Base-by-base conservation (phyloP, 1,140 invertebrate genomes). In the Glossosoma conforme region DNA sequence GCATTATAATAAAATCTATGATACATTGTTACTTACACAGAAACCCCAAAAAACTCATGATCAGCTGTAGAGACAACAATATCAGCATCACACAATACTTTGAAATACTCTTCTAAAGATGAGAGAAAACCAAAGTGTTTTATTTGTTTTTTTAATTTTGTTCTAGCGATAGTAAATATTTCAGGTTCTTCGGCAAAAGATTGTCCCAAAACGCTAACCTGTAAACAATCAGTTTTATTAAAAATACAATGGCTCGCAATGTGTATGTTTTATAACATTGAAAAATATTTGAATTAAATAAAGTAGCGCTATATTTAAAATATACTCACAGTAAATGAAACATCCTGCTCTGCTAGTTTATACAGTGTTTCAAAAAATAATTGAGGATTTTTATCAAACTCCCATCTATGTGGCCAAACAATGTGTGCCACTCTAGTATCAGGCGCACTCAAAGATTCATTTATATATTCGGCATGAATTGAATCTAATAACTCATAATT, bases 361-460 rank as follows among this genome's bases (percentile, higher is more conserved):
- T 71, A 67, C 1, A 87, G 58, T 2, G 77, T 74, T 5, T 76
- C 60, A 42, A 86, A 82, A 61, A 89, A 80, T 15, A 74, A 60
- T 21, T 82, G 75, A 8, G 86, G 86, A 65, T 82, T 78, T 67
- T 89, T 89, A 63, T 89, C 86, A 67, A 87, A 85, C 66, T 89
- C 86, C 86, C 86, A 89, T 61, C 86, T 69, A 69, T 89, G 86
- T 11, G 86, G 81, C 86, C 86, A 89, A 13, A 88, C 75, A 25
- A 89, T 79, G 64, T 83, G 80, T 11, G 87, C 14, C 10, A 58
- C 67, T 58, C 43, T 37, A 38, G n/a, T 61, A 33, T 44, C 22
- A 15, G 33, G 2, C 2, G n/a, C n/a, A n/a, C 11, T 15, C 32
- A 11, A 33, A 13, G 32, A 40, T 24, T 17, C 10, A 3, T 35